Percentiles rank a stretch among this genome's conserved stretches.
phyloP scores from a whole-genome alignment of 2,113 vertebrate species.

The Antechinus flavipes region DNA sequence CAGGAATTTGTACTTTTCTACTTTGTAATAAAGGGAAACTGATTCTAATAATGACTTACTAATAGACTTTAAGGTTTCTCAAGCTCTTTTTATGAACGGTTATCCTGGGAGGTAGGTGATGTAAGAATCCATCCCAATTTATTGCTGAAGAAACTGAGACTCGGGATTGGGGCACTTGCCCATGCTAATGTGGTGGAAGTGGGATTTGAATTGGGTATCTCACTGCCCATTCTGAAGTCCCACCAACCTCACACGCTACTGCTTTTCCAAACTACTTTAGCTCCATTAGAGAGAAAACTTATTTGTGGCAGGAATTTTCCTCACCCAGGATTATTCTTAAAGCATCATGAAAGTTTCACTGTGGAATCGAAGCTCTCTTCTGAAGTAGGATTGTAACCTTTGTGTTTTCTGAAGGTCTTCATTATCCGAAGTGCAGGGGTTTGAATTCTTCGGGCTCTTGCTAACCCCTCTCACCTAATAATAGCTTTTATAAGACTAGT shows the following conservation, averaged over 20 bases:
- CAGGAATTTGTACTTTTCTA: not conserved
- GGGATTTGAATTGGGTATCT: not conserved
- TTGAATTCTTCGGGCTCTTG: not conserved
- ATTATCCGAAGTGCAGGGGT: not conserved
- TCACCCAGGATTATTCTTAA: not conserved
- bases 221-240: not conserved
- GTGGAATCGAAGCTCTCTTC: not conserved
- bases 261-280: not conserved
- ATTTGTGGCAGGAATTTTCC: not conserved
- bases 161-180: not conserved
- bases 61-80: not conserved
- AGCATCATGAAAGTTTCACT: not conserved
- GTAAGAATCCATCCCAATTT: not conserved
- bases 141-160: not conserved
- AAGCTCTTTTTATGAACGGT: not conserved
- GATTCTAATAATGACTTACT: not conserved
- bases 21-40: not conserved
- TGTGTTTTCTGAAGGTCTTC: not conserved
- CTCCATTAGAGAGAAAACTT: not conserved
- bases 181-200: not conserved
- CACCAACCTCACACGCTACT: not conserved
- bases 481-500: not conserved
- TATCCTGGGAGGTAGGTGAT: not conserved
- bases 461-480: not conserved
- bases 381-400: not conserved